A percentile compares a stretch with the other conserved stretches of the same genome.
Evolutionary conservation across 2,797 vertebrate genomes (phyloP).

Genomic region (Bradypodion ventrale): DNA sequence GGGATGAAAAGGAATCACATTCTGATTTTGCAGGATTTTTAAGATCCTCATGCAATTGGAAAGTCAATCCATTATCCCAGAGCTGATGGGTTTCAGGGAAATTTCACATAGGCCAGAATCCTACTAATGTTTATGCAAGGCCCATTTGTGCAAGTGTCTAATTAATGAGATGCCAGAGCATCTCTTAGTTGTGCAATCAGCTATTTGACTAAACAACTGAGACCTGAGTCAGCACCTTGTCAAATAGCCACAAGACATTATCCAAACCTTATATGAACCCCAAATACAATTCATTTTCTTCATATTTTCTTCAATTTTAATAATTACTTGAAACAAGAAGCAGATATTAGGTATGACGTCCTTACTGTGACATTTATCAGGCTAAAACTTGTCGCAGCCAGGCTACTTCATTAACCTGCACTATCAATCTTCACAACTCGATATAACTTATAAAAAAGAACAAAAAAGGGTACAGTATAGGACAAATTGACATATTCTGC

Average conservation of each 20-base stretch:
- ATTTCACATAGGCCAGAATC: neutral
- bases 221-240: no score
- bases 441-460: neutral
- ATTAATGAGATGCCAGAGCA: no score
- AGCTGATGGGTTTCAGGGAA: neutral
- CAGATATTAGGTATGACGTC: neutral
- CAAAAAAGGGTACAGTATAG: neutral
- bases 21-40: neutral
- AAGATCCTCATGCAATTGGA: neutral
- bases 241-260: no score
- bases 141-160: no score
- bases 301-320: neutral
- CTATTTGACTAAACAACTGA: no score
- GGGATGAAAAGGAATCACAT: neutral
- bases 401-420: neutral
- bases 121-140: neutral
- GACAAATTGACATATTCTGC: neutral
- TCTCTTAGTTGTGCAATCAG: no score
- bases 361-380: neutral
- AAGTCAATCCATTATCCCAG: neutral
- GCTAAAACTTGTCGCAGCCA: neutral
- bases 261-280: no score
- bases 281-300: neutral
- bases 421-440: neutral
- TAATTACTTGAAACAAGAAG: neutral